These are phyloP conservation scores for Sepiola atlantica DNA, from an alignment of 2,888 invertebrate genomes.

Conservation along the genomic window DNA sequence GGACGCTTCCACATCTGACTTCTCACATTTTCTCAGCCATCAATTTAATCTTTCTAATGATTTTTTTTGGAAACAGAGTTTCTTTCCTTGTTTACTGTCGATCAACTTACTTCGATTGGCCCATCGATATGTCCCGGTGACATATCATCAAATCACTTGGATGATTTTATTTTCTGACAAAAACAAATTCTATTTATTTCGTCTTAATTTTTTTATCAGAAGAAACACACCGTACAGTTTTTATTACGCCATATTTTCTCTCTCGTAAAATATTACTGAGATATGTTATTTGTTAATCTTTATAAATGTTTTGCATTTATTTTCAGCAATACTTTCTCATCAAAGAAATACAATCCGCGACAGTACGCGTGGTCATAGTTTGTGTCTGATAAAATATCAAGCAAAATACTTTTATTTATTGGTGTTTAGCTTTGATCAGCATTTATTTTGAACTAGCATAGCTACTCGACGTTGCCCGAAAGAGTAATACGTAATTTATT, in stretches of 20 bases:
- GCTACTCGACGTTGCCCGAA: too few relatives aligned
- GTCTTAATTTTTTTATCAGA: neutral
- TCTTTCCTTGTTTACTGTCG: neutral
- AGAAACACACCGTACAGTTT: too few relatives aligned
- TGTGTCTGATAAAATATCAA: too few relatives aligned
- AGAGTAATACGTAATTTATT: too few relatives aligned
- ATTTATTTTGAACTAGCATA: too few relatives aligned
- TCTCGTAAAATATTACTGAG: neutral
- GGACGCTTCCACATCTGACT: neutral
- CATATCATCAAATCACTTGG: neutral
- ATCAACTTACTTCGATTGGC: neutral
- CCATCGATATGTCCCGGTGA: neutral
- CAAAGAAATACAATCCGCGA: too few relatives aligned
- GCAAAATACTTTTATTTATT: too few relatives aligned
- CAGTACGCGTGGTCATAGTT: too few relatives aligned
- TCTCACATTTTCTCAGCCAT: neutral
- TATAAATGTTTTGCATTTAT: too few relatives aligned
- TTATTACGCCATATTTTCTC: neutral
- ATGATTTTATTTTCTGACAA: neutral
- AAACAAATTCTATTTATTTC: neutral
- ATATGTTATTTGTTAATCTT: too few relatives aligned
- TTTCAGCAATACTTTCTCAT: too few relatives aligned
- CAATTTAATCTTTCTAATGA: neutral
- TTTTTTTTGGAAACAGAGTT: neutral
- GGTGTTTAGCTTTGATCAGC: too few relatives aligned